Base-by-base conservation (phyloP, 1,140 invertebrate species). In the Cotesia vestalis region DNA sequence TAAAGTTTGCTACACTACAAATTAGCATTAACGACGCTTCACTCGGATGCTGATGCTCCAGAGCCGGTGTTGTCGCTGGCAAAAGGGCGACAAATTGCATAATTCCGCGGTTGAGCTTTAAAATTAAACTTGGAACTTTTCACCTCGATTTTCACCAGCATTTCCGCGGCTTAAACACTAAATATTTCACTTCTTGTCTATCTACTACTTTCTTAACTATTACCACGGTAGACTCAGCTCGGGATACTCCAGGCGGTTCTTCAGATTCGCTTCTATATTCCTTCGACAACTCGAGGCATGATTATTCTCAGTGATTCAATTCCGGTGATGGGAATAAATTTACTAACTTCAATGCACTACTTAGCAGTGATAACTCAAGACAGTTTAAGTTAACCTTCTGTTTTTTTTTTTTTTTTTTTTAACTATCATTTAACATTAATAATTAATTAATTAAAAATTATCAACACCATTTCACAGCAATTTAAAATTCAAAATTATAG, bases 71-170 rank as follows among this genome's bases (percentile, higher is more conserved):
- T 51, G 52, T 35, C 53, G 51, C 8, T 6, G 51, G 67, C 67
- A 66, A 73, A 73, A 73, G 66, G 72, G 61, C 66, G 72, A 52
- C 46, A 74, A 72, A 74, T 74, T 74, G 73, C 63, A 74, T 74
- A 74, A 74, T 74, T 71, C 68, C 66, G 73, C 66, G 73, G 73
- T 74, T 74, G 63, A 74, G 20, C 64, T 59, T 71, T 69, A 69
- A 74, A 71, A 74, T 74, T 74, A 66, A 69, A 71, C 51, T 71
- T 60, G 68, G 52, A 70, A 55, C 73, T 69, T 46, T 62, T 74
- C 40, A 51, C 12, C 40, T 9, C 53, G 9, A 11, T 53, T 38
- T 66, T 73, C 72, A 8, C 53, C 11, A 20, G 4, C 63, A 36
- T 17, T 12, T 36, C 11, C 46, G 59, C 51, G n/a, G 34, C 59